These are phyloP conservation scores for Eupithecia dodoneata DNA, from an alignment of 2,888 invertebrate genomes.

Conservation along the genomic window DNA sequence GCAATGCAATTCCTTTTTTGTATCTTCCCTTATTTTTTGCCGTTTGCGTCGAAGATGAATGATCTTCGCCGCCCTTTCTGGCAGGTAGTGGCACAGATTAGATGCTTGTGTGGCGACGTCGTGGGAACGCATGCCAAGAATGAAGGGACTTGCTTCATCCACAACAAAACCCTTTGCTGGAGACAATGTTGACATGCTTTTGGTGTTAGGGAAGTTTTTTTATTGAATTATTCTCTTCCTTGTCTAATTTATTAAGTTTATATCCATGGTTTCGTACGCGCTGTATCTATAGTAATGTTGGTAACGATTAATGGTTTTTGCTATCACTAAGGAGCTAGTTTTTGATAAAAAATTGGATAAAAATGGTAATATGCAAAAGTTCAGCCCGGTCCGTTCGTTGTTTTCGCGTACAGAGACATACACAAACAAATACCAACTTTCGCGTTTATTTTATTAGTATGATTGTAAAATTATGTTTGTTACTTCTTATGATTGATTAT, in stretches of 20 bases:
- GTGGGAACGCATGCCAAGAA: neutral
- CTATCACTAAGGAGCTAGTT: too few species aligned
- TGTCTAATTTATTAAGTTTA: neutral
- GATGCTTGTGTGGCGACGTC: neutral
- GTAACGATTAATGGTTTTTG: too few species aligned
- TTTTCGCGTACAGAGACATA: too few species aligned
- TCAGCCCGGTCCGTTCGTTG: too few species aligned
- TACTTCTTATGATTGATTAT: too few species aligned
- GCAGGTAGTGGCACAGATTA: constrained; percentile 32
- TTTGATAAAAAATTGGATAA: too few species aligned
- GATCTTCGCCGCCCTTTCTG: constrained; percentile 26
- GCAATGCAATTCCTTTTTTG: constrained; percentile 21
- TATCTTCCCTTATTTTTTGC: constrained; percentile 33
- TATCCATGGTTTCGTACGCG: too few species aligned
- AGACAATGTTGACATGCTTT: neutral
- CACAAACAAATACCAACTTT: too few species aligned
- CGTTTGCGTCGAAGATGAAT: constrained; percentile 19
- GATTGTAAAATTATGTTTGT: too few species aligned
- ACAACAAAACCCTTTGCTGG: neutral
- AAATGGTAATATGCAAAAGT: too few species aligned
- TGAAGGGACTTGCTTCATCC: neutral
- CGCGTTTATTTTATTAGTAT: too few species aligned
- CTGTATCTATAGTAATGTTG: too few species aligned
- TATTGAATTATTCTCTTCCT: neutral
- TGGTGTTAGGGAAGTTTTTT: neutral